Conservation (phyloP, 2,888 invertebrate genomes). For the Apamea monoglypha region DNA sequence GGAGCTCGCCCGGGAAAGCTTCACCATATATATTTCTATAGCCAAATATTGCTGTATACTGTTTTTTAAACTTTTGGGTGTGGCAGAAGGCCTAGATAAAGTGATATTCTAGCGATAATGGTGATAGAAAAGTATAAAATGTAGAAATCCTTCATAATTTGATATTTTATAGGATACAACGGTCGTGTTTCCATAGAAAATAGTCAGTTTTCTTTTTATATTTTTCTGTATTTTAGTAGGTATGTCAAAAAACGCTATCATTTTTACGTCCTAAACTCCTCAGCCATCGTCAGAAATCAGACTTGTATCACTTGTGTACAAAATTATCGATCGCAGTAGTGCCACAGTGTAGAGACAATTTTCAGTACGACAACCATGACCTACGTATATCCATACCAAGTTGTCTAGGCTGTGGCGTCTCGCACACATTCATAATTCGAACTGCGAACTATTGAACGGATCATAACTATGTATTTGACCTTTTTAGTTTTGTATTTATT, state of each 20-base stretch:
- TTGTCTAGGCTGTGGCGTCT: constrained; percentile 54
- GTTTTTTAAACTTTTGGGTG: not conserved
- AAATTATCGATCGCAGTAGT: constrained; percentile 30
- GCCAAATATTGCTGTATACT: not conserved
- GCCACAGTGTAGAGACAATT: constrained; percentile 38
- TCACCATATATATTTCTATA: not conserved
- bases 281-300: not conserved
- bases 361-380: constrained; percentile 54
- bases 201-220: not conserved
- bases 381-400: constrained; percentile 22
- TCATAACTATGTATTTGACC: constrained; percentile 54
- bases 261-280: not conserved
- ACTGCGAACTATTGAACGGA: constrained; percentile 11
- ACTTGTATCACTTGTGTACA: constrained; percentile 8
- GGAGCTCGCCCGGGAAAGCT: not conserved
- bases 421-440: constrained; percentile 39
- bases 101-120: not conserved
- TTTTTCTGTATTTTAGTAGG: not conserved
- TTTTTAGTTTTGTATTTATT: constrained; percentile 24
- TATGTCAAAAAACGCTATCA: not conserved
- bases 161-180: not conserved
- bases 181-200: not conserved
- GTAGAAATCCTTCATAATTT: not conserved
- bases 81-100: not conserved
- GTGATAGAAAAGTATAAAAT: not conserved